Evolutionary conservation across 2,113 vertebrate genomes (phyloP), one percentile per base, ranked within the genome.

Genomic region (Barbus barbus): DNA sequence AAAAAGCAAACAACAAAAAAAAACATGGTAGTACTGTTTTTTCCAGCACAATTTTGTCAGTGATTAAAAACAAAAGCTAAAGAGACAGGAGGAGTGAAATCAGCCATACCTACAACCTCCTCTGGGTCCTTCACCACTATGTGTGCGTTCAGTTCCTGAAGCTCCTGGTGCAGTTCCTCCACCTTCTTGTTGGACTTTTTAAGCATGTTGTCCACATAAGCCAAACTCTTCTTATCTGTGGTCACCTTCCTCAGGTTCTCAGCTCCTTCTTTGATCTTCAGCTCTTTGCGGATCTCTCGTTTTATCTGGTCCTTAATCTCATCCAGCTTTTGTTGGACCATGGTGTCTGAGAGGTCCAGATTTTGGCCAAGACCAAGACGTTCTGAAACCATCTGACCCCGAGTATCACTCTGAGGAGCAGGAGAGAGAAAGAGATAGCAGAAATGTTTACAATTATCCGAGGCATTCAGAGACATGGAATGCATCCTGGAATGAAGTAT

Each of bases 161-260:
- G 94, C 88, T 98, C 97, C 91, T 98, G 97, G 90, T 99, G 98
- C 48, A 99, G 94, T 86, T 99, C 97, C 93, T 99, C 97, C 36
- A 99, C 94, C 90, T 99, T 99, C 93, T 99, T 99, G 92, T 97
- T 99, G 0, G 97, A 99, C 88, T 98, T 98, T 93, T 99, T 99
- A 91, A 99, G 95, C 95, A 99, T 97, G 93, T 98, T 97, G 94
- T 99, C 98, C 85, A 99, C 97, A 73, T 98, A 99, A 4, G 98
- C 97, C 94, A 99, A 95, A 91, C 94, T 99, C 94, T 99, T 99
- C 94, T 99, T 99, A 93, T 99, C 98, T 0, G 98, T 99, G 88
- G 97, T 99, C 82, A 99, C 98, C 92, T 96, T 96, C 85, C 95
- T 94, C 81, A 97, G 93, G 92, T 97, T 97, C 93, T 97, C 96